These are phyloP conservation scores for Tupaia tana DNA, from an alignment of 2,113 vertebrate species.

Conservation along the genomic window DNA sequence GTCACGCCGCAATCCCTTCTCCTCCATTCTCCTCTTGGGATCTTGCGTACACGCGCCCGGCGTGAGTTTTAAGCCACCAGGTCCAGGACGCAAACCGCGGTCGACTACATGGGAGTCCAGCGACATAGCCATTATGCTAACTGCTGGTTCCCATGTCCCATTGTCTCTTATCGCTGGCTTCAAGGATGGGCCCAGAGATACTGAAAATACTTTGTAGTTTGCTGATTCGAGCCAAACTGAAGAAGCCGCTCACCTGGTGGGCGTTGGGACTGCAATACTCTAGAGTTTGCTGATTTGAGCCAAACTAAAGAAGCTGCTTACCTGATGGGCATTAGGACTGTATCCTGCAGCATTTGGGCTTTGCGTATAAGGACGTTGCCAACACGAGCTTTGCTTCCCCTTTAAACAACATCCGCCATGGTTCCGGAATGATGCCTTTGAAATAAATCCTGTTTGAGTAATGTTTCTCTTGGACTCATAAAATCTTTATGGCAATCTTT, in stretches of 20 bases:
- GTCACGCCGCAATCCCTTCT: too few relatives aligned
- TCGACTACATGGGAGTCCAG: too few relatives aligned
- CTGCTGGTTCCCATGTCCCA: too few relatives aligned
- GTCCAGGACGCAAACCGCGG: too few relatives aligned
- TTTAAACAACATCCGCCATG: conserved; percentile 59
- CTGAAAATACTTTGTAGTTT: conserved; percentile 9
- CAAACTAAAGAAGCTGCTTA: conserved; percentile 57
- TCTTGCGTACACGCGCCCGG: too few relatives aligned
- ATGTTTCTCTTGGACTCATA: conserved; percentile 78
- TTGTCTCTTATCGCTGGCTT: conserved; percentile 16
- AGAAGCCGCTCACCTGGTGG: conserved; percentile 47
- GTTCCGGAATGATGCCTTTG: conserved; percentile 62
- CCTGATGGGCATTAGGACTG: conserved; percentile 23
- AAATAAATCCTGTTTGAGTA: conserved; percentile 77
- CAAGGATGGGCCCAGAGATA: not conserved
- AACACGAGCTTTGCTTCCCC: conserved; percentile 24
- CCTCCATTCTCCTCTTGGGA: too few relatives aligned
- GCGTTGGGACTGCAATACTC: not conserved
- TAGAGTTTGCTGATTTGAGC: not conserved
- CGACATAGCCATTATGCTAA: too few relatives aligned
- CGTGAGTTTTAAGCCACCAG: too few relatives aligned
- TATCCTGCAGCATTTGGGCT: conserved; percentile 49
- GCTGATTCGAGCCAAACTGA: conserved; percentile 49
- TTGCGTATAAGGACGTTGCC: conserved; percentile 57
- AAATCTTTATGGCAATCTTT: conserved; percentile 78